A percentile compares a stretch with the other conserved stretches of the same genome.
phyloP scores from a whole-genome alignment of 2,888 invertebrate genomes.

The Andrena flavipes region DNA sequence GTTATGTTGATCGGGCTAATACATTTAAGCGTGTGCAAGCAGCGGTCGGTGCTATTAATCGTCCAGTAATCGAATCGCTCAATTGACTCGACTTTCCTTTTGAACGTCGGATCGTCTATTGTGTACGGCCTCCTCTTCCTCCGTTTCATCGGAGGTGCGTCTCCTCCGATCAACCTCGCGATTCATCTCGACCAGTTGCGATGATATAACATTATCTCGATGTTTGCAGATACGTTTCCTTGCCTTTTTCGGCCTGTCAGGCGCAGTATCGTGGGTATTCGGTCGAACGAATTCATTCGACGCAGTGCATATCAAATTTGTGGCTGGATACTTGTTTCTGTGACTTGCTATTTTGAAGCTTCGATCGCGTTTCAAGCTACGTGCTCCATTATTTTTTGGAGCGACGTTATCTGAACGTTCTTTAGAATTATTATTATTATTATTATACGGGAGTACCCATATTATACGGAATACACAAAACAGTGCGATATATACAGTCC shows the following conservation, averaged over 20 bases:
- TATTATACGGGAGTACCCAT: too few species aligned
- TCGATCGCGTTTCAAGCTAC: too few species aligned
- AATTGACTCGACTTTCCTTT: slow-evolving; percentile 73
- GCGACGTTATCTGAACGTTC: too few species aligned
- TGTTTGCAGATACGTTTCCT: not conserved
- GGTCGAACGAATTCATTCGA: too few species aligned
- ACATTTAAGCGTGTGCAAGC: slow-evolving; percentile 68
- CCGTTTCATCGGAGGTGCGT: slow-evolving; percentile 46
- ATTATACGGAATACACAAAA: too few species aligned
- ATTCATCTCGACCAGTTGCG: slow-evolving; percentile 11
- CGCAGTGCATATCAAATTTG: too few species aligned
- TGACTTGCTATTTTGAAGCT: too few species aligned
- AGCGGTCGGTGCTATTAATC: slow-evolving; percentile 68
- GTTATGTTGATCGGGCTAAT: slow-evolving; percentile 67
- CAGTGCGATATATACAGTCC: too few species aligned
- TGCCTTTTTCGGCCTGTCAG: not conserved
- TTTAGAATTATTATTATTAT: too few species aligned
- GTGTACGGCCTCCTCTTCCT: slow-evolving; percentile 35
- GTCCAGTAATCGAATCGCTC: slow-evolving; percentile 71
- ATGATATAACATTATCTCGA: slow-evolving; percentile 10
- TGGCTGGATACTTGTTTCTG: too few species aligned
- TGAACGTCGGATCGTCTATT: slow-evolving; percentile 63
- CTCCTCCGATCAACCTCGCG: slow-evolving; percentile 14
- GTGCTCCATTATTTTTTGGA: too few species aligned
- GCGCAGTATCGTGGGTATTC: too few species aligned